Percentiles rank a stretch among this genome's conserved stretches.
Conservation (phyloP, 1,140 invertebrate genomes). For the Eufriesea mexicana region DNA sequence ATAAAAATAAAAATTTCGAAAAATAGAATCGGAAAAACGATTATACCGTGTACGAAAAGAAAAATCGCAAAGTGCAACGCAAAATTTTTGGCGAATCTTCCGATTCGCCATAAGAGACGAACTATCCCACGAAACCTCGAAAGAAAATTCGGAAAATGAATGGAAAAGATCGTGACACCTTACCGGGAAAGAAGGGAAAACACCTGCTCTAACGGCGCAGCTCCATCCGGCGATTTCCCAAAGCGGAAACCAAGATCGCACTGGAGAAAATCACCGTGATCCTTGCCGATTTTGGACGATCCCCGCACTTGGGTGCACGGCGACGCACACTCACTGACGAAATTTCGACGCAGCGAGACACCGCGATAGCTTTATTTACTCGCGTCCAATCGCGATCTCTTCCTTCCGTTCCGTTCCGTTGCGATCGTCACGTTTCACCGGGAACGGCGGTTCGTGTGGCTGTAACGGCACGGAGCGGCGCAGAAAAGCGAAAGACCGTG, state of each 20-base stretch:
- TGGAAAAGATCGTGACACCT: neutral
- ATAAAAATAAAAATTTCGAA: neutral
- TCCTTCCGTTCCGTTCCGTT: neutral
- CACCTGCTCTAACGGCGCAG: neutral
- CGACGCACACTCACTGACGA: neutral
- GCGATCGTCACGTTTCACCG: constrained; percentile 7
- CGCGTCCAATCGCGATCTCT: neutral
- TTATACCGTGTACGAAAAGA: no score
- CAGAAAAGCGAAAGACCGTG: constrained; percentile 36
- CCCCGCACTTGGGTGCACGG: no score
- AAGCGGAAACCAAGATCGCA: no score
- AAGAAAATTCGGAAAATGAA: no score
- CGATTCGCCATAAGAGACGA: no score
- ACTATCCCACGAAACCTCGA: no score
- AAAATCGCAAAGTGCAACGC: no score
- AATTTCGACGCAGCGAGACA: neutral
- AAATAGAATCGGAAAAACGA: no score
- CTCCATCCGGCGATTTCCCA: neutral
- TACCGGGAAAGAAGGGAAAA: neutral
- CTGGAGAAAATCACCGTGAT: neutral
- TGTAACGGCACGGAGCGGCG: constrained; percentile 19
- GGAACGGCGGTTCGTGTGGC: constrained; percentile 13
- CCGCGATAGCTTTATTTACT: no score
- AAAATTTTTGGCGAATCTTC: no score
- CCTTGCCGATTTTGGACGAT: neutral